Evolutionary conservation across 2,797 vertebrate genomes (phyloP), one percentile per base, ranked within the genome.

Genomic region (Eremophila alpestris): DNA sequence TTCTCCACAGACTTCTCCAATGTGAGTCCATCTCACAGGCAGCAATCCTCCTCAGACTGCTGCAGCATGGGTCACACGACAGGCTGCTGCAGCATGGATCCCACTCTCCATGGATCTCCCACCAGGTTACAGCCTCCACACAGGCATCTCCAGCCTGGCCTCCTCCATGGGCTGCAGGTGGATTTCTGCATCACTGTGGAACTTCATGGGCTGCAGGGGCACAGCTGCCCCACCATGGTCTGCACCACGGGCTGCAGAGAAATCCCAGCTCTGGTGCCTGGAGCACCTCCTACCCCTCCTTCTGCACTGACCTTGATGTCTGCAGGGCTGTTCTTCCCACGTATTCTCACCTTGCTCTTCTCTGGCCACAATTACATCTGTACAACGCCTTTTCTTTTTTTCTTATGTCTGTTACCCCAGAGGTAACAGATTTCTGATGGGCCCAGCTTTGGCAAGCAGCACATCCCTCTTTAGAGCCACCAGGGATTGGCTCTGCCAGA

Each of bases 1-100:
- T 54, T 69, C 20, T 54, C 46, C 5, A 1, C 14, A 3, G 11
- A 26, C 9, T 54, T 46, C 13, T 62, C 13, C 20, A 30, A 0
- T 9, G 17, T 34, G 34, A 77, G 48, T 14, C 29, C 16, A 21
- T 54, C 48, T 20, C 40, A 29, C 0, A 0, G 19, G 4, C 54
- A 68, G 0, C 29, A 38, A 3, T 24, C 6, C 23, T 38, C 24
- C 10, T 30, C 55, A 30, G 1, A 12, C 13, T 69, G 55, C n/a
- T 68, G 55, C 63, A 52, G n/a, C 0, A 1, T 52, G 46, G 55
- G 16, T 85, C 40, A 11, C 7, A 1, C 10, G 54, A n/a, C 23
- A 38, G 4, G 54, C 54, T 76, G 29, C 83, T 68, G 19, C 16
- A 38, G 38, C 23, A 5, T 29, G 23, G 16, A 4, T 29, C 11